Conservation (phyloP, 2,797 vertebrate species). For the Halcyon smyrnensis region DNA sequence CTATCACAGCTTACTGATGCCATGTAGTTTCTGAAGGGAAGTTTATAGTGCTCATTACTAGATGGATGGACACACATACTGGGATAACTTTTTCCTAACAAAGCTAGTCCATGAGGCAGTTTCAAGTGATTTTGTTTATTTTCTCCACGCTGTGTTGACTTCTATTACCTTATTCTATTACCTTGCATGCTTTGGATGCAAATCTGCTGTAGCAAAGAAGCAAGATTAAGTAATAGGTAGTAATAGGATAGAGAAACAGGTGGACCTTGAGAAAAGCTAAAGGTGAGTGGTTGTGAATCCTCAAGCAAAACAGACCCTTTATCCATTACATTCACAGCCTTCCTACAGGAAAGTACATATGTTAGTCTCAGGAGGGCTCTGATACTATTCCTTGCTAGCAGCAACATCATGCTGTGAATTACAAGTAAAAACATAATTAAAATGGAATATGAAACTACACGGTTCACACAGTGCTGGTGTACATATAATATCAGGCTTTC, state of each 20-base stretch:
- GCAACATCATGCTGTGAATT: conserved; percentile 12
- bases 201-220: background rate
- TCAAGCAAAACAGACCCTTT: background rate
- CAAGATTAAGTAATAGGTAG: background rate
- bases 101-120: background rate
- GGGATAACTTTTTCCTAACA: background rate
- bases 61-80: background rate
- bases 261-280: background rate
- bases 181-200: background rate
- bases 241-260: background rate
- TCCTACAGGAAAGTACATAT: background rate
- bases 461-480: background rate
- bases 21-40: background rate
- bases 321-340: background rate
- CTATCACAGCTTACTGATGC: background rate
- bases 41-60: background rate
- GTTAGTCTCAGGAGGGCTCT: background rate
- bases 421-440: conserved; percentile 54
- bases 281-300: background rate
- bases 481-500: background rate
- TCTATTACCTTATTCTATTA: background rate
- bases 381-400: background rate
- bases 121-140: background rate
- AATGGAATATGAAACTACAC: background rate
- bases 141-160: background rate